A percentile compares a stretch with the other conserved stretches of the same genome.
These are phyloP conservation scores for Callinectes sapidus DNA, from an alignment of 2,888 invertebrate genomes.

Conservation along the genomic window DNA sequence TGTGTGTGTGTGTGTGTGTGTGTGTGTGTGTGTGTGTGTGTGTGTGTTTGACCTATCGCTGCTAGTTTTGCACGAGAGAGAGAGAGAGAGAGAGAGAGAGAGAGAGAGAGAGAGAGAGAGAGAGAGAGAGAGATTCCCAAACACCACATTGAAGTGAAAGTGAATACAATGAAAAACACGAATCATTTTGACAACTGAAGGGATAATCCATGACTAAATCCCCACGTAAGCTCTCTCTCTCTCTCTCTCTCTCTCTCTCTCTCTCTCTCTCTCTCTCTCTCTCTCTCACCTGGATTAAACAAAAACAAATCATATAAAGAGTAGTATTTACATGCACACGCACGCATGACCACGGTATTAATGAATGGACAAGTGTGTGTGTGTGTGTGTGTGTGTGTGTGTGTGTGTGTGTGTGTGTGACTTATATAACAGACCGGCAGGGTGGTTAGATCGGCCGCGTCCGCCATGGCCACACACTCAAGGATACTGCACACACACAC, in stretches of 20 bases:
- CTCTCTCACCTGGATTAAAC: background rate
- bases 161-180: background rate
- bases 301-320: background rate
- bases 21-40: too few species aligned
- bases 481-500: background rate
- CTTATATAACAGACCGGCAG: background rate
- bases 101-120: background rate
- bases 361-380: conserved; percentile 33
- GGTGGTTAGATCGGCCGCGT: background rate
- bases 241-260: background rate
- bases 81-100: background rate
- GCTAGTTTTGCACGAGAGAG: too few species aligned
- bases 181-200: background rate
- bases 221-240: background rate
- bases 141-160: background rate
- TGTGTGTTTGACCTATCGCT: too few species aligned
- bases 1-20: too few species aligned
- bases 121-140: background rate
- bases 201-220: background rate
- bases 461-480: background rate
- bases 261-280: background rate
- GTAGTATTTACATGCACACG: background rate
- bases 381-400: conserved; percentile 41
- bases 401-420: conserved; percentile 28
- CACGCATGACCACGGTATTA: background rate